phyloP scores from a whole-genome alignment of 2,797 vertebrate genomes.

The Takifugu ocellatus region DNA sequence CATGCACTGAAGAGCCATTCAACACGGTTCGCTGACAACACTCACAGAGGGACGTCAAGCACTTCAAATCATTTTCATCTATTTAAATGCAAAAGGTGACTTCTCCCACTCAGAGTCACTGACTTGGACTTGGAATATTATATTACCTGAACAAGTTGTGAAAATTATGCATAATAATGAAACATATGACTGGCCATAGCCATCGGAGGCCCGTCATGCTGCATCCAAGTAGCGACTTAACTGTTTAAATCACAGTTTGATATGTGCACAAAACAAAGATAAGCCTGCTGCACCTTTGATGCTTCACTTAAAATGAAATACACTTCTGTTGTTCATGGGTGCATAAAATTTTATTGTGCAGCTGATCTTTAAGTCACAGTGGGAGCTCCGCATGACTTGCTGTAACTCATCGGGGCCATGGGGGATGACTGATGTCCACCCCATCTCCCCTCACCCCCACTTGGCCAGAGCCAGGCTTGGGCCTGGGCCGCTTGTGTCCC shows the following conservation, averaged over 20 bases:
- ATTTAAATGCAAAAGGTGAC: too few species aligned
- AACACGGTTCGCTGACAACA: conserved; percentile 70
- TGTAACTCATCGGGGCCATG: conserved; percentile 58
- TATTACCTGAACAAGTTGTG: too few species aligned
- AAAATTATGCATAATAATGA: conserved; percentile 21
- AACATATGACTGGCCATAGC: too few species aligned
- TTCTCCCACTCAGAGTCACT: conserved; percentile 11
- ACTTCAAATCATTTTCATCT: conserved; percentile 48
- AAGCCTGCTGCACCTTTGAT: conserved; percentile 12
- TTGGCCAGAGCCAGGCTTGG: conserved; percentile 39
- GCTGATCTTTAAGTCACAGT: conserved; percentile 53
- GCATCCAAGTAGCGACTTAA: neutral
- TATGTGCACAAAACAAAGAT: neutral
- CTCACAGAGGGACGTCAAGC: conserved; percentile 43
- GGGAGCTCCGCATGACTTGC: conserved; percentile 58
- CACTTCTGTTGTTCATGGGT: conserved; percentile 31
- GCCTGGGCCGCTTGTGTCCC: conserved; percentile 10
- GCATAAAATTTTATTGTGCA: conserved; percentile 47
- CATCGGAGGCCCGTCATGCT: too few species aligned
- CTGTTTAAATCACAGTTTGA: neutral
- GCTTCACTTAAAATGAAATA: conserved; percentile 39
- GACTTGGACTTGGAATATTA: neutral
- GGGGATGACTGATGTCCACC: conserved; percentile 50
- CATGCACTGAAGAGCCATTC: conserved; percentile 67
- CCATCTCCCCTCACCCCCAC: conserved; percentile 11